Evolutionary conservation across 2,113 vertebrate species (phyloP).

Genomic region (Crotophaga sulcirostris): DNA sequence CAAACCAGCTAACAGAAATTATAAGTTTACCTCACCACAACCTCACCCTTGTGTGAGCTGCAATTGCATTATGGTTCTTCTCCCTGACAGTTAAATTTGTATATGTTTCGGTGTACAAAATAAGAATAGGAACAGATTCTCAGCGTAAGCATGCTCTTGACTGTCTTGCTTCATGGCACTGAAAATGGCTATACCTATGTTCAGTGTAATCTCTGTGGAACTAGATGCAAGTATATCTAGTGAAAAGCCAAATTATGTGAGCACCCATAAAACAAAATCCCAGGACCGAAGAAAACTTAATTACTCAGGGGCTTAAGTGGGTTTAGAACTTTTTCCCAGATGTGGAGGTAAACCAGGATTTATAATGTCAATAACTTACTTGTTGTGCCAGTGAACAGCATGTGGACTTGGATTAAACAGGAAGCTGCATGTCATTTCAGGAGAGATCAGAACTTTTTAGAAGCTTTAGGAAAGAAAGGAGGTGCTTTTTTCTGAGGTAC

Average conservation of each 20-base stretch:
- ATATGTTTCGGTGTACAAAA: not conserved
- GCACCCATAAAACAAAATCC: not conserved
- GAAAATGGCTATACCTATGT: not conserved
- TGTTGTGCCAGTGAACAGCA: not conserved
- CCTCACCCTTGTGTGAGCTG: not conserved
- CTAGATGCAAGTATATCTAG: not conserved
- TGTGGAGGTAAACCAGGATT: not conserved
- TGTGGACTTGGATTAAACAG: not conserved
- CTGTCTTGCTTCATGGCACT: not conserved
- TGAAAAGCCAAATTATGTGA: not conserved
- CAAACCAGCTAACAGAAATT: not conserved
- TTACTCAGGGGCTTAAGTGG: not conserved
- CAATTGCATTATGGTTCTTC: not conserved
- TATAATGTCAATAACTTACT: not conserved
- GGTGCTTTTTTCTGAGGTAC: not conserved
- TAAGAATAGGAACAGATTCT: not conserved
- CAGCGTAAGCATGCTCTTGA: not conserved
- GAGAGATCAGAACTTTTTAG: not conserved
- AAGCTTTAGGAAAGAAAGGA: not conserved
- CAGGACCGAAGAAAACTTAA: not conserved
- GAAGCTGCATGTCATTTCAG: not conserved
- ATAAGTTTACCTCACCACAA: not conserved
- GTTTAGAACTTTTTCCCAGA: not conserved
- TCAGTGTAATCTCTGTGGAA: not conserved
- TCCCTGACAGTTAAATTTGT: not conserved